Percentiles rank a stretch among this genome's conserved stretches.
Evolutionary conservation across 2,888 invertebrate genomes (phyloP).

Genomic region (Strigamia crassipes): DNA sequence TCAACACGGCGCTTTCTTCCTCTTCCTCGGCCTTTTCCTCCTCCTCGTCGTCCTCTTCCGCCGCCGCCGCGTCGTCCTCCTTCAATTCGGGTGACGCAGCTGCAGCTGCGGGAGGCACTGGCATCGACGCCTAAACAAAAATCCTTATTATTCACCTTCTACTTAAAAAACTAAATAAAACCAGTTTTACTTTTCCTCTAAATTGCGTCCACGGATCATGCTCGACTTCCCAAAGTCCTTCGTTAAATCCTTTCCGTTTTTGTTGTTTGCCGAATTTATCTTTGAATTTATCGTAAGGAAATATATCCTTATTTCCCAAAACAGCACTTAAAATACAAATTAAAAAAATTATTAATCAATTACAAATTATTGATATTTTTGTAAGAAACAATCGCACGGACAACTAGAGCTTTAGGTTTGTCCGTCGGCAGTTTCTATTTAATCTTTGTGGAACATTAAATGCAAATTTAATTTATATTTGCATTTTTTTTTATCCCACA

Average conservation of each 20-base stretch:
- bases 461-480: neutral
- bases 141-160: neutral
- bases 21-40: conserved; percentile 28
- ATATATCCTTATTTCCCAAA: conserved; percentile 84
- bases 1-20: neutral
- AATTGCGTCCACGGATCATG: conserved; percentile 63
- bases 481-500: neutral
- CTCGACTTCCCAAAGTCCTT: conserved; percentile 86
- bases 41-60: neutral
- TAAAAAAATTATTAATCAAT: too few relatives aligned
- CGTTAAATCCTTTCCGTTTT: conserved; percentile 81
- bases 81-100: neutral
- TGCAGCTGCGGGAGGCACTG: neutral
- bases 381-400: conserved; percentile 64
- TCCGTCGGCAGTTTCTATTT: conserved; percentile 46
- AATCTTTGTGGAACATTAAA: neutral
- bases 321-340: conserved; percentile 63
- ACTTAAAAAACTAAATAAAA: neutral
- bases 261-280: conserved; percentile 74
- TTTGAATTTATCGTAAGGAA: conserved; percentile 78
- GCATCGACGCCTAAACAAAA: neutral
- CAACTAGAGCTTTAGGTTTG: conserved; percentile 52
- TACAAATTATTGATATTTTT: too few relatives aligned
- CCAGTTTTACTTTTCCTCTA: conserved; percentile 42
- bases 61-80: neutral